Percentiles rank a stretch among this genome's conserved stretches.
These are phyloP conservation scores for Ashinkailepas kermadecensis DNA, from an alignment of 2,888 invertebrate species.

Conservation along the genomic window DNA sequence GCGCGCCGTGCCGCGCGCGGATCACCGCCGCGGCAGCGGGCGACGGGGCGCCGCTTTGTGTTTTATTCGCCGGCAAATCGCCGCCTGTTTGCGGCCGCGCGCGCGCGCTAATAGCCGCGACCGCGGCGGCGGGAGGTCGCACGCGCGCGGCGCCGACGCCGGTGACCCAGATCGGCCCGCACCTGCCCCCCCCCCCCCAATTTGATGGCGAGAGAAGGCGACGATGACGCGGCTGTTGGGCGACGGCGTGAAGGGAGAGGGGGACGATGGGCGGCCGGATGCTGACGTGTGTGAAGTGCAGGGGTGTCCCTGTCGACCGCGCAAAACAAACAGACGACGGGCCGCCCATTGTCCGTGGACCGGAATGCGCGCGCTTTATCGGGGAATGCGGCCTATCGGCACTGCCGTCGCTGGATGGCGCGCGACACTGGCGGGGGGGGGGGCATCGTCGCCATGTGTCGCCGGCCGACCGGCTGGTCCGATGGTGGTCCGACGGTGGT, in stretches of 20 bases:
- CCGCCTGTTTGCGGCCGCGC: not conserved
- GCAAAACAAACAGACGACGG: not conserved
- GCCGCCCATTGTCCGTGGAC: not conserved
- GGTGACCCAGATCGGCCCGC: too few species aligned
- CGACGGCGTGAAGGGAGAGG: not conserved
- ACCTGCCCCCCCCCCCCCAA: too few species aligned
- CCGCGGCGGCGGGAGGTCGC: not conserved
- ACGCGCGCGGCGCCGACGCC: not conserved
- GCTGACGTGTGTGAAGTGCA: not conserved
- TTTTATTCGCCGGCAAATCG: not conserved
- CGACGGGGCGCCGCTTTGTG: slow-evolving; percentile 1
- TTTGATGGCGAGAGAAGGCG: not conserved
- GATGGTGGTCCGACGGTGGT: too few species aligned
- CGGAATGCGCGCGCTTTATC: not conserved
- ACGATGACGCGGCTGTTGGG: not conserved
- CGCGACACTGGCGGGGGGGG: too few species aligned
- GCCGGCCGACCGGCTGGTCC: too few species aligned
- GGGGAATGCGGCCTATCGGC: slow-evolving; percentile 5
- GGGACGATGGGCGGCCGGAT: not conserved
- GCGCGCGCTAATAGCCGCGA: not conserved
- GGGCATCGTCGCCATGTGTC: too few species aligned
- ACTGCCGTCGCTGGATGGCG: not conserved
- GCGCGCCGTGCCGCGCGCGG: slow-evolving; percentile 6
- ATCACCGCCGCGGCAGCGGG: not conserved
- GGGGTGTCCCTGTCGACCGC: not conserved